Percentiles rank a stretch among this genome's conserved stretches.
phyloP scores from a whole-genome alignment of 2,113 vertebrate genomes.

The Nothobranchius furzeri region DNA sequence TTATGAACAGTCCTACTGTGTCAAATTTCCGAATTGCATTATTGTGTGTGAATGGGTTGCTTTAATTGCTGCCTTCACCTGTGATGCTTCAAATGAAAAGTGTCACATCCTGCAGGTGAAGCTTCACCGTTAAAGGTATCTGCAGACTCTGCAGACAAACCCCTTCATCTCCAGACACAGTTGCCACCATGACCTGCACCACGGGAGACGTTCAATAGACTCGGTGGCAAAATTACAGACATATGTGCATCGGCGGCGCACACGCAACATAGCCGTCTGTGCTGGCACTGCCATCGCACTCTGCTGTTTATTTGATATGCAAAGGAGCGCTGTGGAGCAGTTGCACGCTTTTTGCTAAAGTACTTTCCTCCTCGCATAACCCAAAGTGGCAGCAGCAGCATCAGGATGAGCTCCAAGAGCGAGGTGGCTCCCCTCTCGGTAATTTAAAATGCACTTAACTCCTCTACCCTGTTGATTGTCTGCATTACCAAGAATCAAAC shows the following conservation, averaged over 20 bases:
- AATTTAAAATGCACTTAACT: constrained; percentile 82
- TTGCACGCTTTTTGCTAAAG: constrained; percentile 76
- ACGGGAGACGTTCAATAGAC: constrained; percentile 43
- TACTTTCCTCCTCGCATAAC: constrained; percentile 80
- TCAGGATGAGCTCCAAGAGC: constrained; percentile 77
- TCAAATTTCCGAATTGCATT: constrained; percentile 41
- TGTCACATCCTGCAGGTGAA: constrained; percentile 51
- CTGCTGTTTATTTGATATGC: constrained; percentile 81
- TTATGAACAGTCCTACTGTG: constrained; percentile 34
- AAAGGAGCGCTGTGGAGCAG: constrained; percentile 75
- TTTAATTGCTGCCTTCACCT: constrained; percentile 70
- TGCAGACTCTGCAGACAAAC: constrained; percentile 31
- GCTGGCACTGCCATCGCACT: constrained; percentile 63
- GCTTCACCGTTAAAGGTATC: constrained; percentile 35
- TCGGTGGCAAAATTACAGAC: constrained; percentile 54
- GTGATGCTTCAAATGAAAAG: constrained; percentile 45
- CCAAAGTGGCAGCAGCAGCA: constrained; percentile 81
- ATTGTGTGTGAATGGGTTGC: constrained; percentile 39
- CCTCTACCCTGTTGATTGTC: constrained; percentile 77
- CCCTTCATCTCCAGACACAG: constrained; percentile 46
- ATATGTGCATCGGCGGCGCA: constrained; percentile 36
- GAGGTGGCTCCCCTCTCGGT: constrained; percentile 72
- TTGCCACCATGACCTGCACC: constrained; percentile 53
- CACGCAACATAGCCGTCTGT: constrained; percentile 58
- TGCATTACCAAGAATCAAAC: constrained; percentile 75